Evolutionary conservation across 2,797 vertebrate genomes (phyloP), one percentile per base, ranked within the genome.

Genomic region (Halcyon smyrnensis): DNA sequence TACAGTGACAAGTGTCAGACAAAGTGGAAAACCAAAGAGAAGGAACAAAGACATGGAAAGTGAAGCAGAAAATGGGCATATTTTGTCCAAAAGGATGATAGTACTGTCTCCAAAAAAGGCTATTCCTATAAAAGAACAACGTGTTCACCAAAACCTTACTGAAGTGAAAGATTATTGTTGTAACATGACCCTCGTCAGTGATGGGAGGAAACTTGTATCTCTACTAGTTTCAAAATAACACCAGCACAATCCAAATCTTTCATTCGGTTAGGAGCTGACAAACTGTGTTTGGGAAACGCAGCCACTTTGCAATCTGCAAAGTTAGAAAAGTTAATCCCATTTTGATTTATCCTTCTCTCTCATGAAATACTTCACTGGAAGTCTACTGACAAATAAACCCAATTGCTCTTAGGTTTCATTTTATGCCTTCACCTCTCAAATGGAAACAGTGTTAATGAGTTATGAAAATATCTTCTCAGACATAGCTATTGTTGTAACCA

Each of bases 391-490:
- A 82, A 87, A 83, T 14, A 75, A 79, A 39, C 53, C 59, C 2
- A 76, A 41, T 19, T 82, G 59, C 74, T 89, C 25, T 53, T 15
- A 30, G 19, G 84, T 95, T 95, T 83, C 18, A 83, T 85, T 93
- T 83, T 50, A 43, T 41, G 77, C 48, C 81, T 82, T 71, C 50
- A 81, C 78, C 77, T 89, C 91, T 89, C 51, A 74, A 84, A 89
- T 68, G 84, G 79, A 64, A 89, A 11, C 51, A 60, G 64, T 36
- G 69, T 53, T 91, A 92, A 94, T 78, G 80, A 94, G 84, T 93
- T 89, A 69, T 34, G 86, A 87, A 92, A 79, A 64, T 36, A 59
- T 70, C 95, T 82, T 64, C 91, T 90, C 83, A 95, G 71, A 56
- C 73, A 59, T 12, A 90, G 74, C 67, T 69, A 80, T 34, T 93